Percentiles rank a stretch among this genome's conserved stretches.
phyloP scores from a whole-genome alignment of 2,888 invertebrate species.

The Sinotaia quadrata region DNA sequence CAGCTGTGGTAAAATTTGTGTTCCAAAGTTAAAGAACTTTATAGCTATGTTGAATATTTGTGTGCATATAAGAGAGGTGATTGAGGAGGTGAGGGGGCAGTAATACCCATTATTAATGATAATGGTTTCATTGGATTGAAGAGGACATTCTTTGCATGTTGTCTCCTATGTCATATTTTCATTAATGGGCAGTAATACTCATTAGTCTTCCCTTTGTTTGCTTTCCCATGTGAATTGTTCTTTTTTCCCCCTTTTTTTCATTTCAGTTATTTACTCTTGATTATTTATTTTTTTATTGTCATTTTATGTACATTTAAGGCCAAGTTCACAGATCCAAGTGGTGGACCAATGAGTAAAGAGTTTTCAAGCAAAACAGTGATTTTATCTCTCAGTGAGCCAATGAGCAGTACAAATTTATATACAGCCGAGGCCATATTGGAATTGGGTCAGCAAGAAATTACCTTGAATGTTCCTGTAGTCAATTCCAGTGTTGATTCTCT shows the following conservation, averaged over 20 bases:
- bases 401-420: neutral
- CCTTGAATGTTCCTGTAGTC: neutral
- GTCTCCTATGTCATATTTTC: no score
- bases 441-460: neutral
- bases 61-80: no score
- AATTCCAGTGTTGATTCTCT: neutral
- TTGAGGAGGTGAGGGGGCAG: no score
- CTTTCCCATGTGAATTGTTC: neutral
- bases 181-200: no score
- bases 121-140: no score
- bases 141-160: no score
- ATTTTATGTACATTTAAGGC: neutral
- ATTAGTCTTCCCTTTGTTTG: neutral
- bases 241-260: neutral
- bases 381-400: neutral
- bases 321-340: slow-evolving; percentile 13
- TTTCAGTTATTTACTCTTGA: neutral
- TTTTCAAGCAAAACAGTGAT: neutral
- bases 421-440: neutral
- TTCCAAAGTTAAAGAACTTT: neutral
- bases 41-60: no score
- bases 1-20: slow-evolving; percentile 12
- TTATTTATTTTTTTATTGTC: no score
- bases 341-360: neutral
- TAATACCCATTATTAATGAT: no score